Evolutionary conservation across 2,797 vertebrate genomes (phyloP).

Genomic region (Caiman crocodilus): DNA sequence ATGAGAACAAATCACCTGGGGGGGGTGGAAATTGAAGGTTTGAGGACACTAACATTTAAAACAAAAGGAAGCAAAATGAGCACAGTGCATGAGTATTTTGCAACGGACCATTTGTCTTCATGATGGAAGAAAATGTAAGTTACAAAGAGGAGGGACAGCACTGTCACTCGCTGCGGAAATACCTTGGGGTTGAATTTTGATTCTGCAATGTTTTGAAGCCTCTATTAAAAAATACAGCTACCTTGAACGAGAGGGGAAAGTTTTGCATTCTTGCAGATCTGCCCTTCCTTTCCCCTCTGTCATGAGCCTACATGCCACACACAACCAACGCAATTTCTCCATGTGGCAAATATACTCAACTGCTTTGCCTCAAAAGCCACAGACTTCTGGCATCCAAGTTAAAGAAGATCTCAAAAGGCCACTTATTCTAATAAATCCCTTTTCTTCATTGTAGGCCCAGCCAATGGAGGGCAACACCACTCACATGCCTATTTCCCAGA

Average conservation of each 20-base stretch:
- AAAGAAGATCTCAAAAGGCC: neutral
- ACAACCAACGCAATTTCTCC: neutral
- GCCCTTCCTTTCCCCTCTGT: neutral
- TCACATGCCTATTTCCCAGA: neutral
- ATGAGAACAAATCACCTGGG: neutral
- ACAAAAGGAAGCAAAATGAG: neutral
- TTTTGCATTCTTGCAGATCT: neutral
- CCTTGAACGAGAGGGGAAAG: neutral
- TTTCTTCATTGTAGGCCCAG: neutral
- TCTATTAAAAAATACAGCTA: neutral
- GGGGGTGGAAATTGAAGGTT: neutral
- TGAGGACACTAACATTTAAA: neutral
- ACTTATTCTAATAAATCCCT: neutral
- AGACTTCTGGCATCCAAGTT: neutral
- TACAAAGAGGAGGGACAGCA: neutral
- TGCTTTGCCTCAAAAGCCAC: neutral
- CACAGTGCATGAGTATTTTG: conserved; percentile 31
- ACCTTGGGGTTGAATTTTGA: neutral
- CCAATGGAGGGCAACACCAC: neutral
- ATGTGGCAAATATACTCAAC: neutral
- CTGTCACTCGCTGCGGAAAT: neutral
- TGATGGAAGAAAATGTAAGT: conserved; percentile 30
- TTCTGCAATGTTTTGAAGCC: too few relatives aligned
- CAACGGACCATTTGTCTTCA: conserved; percentile 53
- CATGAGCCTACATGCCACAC: neutral